A percentile compares a stretch with the other conserved stretches of the same genome.
Evolutionary conservation across 2,113 vertebrate genomes (phyloP).

Genomic region (Leptobrachium leishanense): DNA sequence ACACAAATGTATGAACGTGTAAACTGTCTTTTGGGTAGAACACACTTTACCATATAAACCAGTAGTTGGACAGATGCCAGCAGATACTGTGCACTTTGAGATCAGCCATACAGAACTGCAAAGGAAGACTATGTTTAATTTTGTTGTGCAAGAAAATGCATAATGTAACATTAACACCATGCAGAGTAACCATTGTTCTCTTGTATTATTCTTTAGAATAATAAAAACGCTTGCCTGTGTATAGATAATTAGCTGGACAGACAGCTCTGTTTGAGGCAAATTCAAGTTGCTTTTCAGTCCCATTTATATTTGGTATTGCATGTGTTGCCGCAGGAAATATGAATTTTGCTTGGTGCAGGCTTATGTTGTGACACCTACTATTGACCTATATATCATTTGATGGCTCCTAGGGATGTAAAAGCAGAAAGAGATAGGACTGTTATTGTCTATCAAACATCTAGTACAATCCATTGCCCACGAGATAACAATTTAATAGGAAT

Average conservation of each 20-base stretch:
- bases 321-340: conserved; percentile 9
- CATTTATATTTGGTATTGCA: conserved; percentile 22
- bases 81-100: too few species aligned
- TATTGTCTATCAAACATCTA: not conserved
- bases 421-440: not conserved
- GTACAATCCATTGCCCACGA: not conserved
- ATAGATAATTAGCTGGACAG: conserved; percentile 4
- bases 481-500: not conserved
- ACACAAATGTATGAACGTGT: too few species aligned
- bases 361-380: conserved; percentile 27
- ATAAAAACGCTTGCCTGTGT: not conserved
- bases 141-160: too few species aligned
- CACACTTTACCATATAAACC: too few species aligned
- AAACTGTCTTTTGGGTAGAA: too few species aligned
- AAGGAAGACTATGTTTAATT: too few species aligned
- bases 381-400: conserved; percentile 29
- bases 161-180: too few species aligned
- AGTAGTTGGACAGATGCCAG: too few species aligned
- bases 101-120: too few species aligned
- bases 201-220: not conserved
- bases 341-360: not conserved
- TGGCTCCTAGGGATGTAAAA: not conserved
- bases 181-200: too few species aligned
- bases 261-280: not conserved
- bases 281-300: conserved; percentile 14